Evolutionary conservation across 1,140 invertebrate species (phyloP).

Genomic region (Gonatopus flavifemur): DNA sequence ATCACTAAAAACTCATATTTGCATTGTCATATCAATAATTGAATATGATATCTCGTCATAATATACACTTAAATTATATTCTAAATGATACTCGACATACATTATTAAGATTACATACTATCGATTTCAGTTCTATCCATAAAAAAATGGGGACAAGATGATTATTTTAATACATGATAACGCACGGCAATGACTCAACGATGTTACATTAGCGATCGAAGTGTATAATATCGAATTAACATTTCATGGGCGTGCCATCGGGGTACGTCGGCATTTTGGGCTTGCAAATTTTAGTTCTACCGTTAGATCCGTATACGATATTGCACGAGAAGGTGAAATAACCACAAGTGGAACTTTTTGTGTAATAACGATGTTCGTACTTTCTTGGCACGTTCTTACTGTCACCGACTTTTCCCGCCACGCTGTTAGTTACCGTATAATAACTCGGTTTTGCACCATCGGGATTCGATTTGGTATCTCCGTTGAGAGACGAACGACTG

Average conservation of each 20-base stretch:
- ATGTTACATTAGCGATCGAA: too few relatives aligned
- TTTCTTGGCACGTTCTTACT: slow-evolving; percentile 58
- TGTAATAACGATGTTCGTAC: slow-evolving; percentile 69
- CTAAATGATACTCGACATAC: too few relatives aligned
- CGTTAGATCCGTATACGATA: slow-evolving; percentile 73
- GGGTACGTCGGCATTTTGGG: slow-evolving; percentile 66
- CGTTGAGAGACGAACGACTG: background rate
- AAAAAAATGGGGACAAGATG: too few relatives aligned
- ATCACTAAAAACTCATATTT: too few relatives aligned
- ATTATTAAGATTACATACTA: too few relatives aligned
- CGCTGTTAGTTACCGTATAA: slow-evolving; percentile 73
- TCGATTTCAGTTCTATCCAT: too few relatives aligned
- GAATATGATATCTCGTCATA: too few relatives aligned
- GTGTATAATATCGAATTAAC: too few relatives aligned
- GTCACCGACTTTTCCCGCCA: slow-evolving; percentile 69
- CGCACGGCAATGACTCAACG: too few relatives aligned
- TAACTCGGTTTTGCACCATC: slow-evolving; percentile 38
- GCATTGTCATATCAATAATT: too few relatives aligned
- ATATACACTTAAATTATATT: too few relatives aligned
- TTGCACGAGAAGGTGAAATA: slow-evolving; percentile 84
- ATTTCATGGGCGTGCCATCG: slow-evolving; percentile 60
- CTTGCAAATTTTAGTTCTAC: slow-evolving; percentile 76
- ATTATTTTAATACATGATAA: too few relatives aligned
- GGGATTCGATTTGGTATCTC: slow-evolving; percentile 4
- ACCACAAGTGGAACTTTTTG: slow-evolving; percentile 81